Evolutionary conservation across 1,140 invertebrate species (phyloP), one percentile per base, ranked within the genome.

Genomic region (Aporrectodea caliginosa): DNA sequence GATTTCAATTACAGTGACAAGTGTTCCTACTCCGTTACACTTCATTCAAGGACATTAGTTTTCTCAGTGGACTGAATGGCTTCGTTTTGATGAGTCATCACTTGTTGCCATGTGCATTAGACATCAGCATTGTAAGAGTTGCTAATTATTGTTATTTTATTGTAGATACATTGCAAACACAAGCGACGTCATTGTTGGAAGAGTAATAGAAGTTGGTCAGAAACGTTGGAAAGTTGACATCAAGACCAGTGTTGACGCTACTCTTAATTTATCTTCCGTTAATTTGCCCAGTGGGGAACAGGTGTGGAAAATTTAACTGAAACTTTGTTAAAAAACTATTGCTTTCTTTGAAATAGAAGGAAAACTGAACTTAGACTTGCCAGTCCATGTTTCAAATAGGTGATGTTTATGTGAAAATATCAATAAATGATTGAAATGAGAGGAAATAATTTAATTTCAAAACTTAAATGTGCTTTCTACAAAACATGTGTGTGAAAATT

Each of bases 271-370:
- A 31, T 96, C 95, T 0, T 95, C 95, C 75, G 95, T 99, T 2
- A 99, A 99, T 91, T 90, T 99, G 82, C 97, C 97, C 70, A 96
- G 96, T 68, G 98, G 96, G 84, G 96, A 98, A 91, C 89, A 97
- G 90, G 93, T 95, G 90, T 88, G 88, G 12, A 43, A n/a, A n/a
- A n/a, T n/a, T n/a, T n/a, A n/a, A n/a, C n/a, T n/a, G n/a, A n/a
- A n/a, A n/a, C n/a, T n/a, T n/a, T n/a, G n/a, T n/a, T n/a, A n/a
- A n/a, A n/a, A n/a, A n/a, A n/a, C n/a, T n/a, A n/a, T n/a, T n/a
- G n/a, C n/a, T n/a, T n/a, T n/a, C n/a, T n/a, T n/a, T n/a, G n/a
- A n/a, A n/a, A n/a, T n/a, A n/a, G n/a, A n/a, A n/a, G n/a, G n/a
- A n/a, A n/a, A n/a, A n/a, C n/a, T n/a, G n/a, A n/a, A n/a, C n/a